Evolutionary conservation across 2,797 vertebrate species (phyloP).

Genomic region (Pipistrellus nathusii): DNA sequence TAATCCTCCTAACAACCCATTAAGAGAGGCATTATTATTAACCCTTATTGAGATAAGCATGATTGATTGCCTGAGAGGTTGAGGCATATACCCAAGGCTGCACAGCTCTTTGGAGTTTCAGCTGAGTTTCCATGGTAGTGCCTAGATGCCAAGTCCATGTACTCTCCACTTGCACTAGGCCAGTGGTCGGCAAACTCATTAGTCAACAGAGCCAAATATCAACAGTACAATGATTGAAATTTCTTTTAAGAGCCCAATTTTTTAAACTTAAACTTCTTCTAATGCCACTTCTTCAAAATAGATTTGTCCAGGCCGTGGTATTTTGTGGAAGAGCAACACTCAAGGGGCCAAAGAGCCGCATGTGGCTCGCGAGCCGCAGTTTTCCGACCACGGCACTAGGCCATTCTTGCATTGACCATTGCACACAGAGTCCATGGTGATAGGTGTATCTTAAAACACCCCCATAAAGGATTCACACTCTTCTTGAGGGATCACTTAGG

Average conservation of each 20-base stretch:
- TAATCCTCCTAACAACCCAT: background rate
- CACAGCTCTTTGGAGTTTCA: accelerated
- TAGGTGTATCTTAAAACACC: background rate
- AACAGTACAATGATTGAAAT: no score
- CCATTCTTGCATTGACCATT: background rate
- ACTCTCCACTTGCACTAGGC: accelerated
- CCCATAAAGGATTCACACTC: background rate
- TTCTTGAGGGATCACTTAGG: background rate
- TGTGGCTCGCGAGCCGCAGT: no score
- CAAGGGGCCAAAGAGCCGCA: no score
- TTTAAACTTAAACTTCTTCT: no score
- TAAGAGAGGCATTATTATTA: background rate
- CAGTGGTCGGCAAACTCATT: no score
- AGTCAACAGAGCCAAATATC: no score
- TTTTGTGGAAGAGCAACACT: no score
- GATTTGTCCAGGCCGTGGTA: no score
- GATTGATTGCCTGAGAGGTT: background rate
- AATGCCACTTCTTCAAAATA: no score
- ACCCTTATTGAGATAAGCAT: background rate
- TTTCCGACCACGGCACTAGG: no score
- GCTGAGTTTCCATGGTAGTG: background rate
- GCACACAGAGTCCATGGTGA: background rate
- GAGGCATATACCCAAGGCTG: background rate
- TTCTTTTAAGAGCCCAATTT: no score
- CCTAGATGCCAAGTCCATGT: background rate